Evolutionary conservation across 2,797 vertebrate species (phyloP), one percentile per base, ranked within the genome.

Genomic region (Podarcis siculus): DNA sequence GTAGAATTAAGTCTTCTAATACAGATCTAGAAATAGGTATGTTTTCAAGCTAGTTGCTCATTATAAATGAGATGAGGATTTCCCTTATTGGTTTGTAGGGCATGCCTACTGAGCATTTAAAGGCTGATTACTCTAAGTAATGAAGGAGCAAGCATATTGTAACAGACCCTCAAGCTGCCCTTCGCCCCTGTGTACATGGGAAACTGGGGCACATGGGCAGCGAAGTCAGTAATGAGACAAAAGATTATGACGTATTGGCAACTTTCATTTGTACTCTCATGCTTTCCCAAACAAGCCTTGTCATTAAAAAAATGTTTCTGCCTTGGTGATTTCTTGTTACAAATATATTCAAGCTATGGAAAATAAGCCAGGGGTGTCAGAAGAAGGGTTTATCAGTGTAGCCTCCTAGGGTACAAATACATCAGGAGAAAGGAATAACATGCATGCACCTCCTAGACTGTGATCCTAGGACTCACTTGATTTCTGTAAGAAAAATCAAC

Each of bases 221-320:
- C 58, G 87, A 93, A 89, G 79, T 1, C 71, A 71, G 7, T 80
- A 87, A 93, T 90, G 91, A 35, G 86, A 81, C 37, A 64, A 76
- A 85, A 75, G 23, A 81, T 78, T 72, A 45, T 85, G 86, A 87
- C 73, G 5, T 88, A 87, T 72, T 0, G 0, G 1, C 79, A 66
- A 89, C 55, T 82, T 87, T 90, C 27, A 42, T 93, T 87, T 49
- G 78, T 86, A 45, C 5, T 93, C 87, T 8, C 35, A 73, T 3
- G 12, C 85, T 67, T 91, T 91, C 80, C 93, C 69, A 95, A 93
- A 87, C 19, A 89, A 3, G 23, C 90, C 37, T 90, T 37, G 55
- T 93, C 73, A 92, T 95, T 87, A 55, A 89, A 92, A 90, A 76
- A 77, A 64, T 80, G 7, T 85, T 93, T 90, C 77, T 90, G 80